These are phyloP conservation scores for Illadopsis cleaveri DNA, from an alignment of 2,113 vertebrate species.

Conservation along the genomic window DNA sequence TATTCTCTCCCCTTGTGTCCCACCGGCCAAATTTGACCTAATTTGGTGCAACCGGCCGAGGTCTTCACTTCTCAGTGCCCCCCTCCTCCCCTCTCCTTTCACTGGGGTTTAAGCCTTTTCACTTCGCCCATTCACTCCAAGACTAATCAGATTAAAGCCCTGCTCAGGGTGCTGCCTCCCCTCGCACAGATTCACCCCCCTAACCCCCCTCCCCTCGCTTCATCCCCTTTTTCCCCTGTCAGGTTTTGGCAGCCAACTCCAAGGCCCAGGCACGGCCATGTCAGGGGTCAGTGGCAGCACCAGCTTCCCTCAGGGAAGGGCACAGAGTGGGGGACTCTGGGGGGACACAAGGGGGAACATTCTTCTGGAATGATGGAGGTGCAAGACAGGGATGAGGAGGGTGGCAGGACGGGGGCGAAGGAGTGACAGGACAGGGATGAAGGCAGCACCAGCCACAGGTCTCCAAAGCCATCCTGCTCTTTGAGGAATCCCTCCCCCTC, in stretches of 20 bases:
- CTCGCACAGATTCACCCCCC: neutral
- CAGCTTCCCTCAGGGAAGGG: neutral
- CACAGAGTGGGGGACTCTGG: neutral
- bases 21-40: constrained; percentile 13
- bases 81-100: constrained; percentile 18
- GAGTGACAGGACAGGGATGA: neutral
- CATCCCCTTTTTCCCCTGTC: neutral
- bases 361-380: neutral
- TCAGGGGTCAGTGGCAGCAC: neutral
- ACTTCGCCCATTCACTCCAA: constrained; percentile 30
- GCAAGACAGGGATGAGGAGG: neutral
- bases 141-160: constrained; percentile 64
- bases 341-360: neutral
- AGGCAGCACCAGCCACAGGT: neutral
- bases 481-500: neutral
- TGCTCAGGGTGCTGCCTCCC: neutral
- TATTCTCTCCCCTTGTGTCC: neutral
- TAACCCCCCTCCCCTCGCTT: neutral
- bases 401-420: neutral
- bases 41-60: constrained; percentile 42
- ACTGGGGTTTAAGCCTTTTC: constrained; percentile 42
- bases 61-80: constrained; percentile 42
- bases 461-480: neutral
- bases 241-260: neutral
- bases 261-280: rapidly evolving